Conservation (phyloP, 2,888 invertebrate genomes). For the Epistrophe grossulariae region DNA sequence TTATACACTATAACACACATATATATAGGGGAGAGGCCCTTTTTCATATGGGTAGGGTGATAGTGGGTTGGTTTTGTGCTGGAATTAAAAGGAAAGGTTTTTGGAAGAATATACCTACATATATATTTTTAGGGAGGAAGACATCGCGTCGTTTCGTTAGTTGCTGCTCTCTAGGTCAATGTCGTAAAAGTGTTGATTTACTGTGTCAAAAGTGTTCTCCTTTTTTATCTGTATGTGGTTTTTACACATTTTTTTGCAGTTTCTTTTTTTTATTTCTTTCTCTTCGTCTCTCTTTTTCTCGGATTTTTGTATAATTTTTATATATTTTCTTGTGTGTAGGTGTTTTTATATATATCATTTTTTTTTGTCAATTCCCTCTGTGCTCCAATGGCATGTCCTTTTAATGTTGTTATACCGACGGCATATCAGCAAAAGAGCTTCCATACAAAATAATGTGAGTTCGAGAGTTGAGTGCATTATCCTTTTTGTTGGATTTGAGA, state of each 20-base stretch:
- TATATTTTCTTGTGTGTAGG: conserved; percentile 65
- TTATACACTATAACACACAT: neutral
- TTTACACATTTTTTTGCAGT: conserved; percentile 1
- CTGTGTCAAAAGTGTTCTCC: conserved; percentile 78
- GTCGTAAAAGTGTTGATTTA: conserved; percentile 79
- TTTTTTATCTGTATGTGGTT: conserved; percentile 55
- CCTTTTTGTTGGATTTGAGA: conserved; percentile 69
- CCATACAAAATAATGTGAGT: neutral
- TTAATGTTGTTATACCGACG: conserved; percentile 61
- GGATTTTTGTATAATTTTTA: conserved; percentile 51
- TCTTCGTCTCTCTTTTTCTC: conserved; percentile 43
- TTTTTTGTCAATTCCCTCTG: conserved; percentile 15
- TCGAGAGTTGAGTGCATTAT: conserved; percentile 68
- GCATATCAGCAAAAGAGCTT: conserved; percentile 22
- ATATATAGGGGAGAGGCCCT: conserved; percentile 13
- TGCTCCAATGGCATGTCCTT: conserved; percentile 14
- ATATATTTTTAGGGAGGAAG: conserved; percentile 49
- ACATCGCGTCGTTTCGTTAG: conserved; percentile 60
- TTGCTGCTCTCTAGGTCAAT: conserved; percentile 78
- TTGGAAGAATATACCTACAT: conserved; percentile 30
- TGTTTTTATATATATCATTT: conserved; percentile 28
- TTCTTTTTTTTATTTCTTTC: conserved; percentile 29
- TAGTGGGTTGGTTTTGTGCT: conserved; percentile 12
- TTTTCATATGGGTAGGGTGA: neutral
- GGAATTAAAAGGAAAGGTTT: conserved; percentile 25